Base-by-base conservation (phyloP, 2,888 invertebrate genomes). In the Lomographa bimaculata region DNA sequence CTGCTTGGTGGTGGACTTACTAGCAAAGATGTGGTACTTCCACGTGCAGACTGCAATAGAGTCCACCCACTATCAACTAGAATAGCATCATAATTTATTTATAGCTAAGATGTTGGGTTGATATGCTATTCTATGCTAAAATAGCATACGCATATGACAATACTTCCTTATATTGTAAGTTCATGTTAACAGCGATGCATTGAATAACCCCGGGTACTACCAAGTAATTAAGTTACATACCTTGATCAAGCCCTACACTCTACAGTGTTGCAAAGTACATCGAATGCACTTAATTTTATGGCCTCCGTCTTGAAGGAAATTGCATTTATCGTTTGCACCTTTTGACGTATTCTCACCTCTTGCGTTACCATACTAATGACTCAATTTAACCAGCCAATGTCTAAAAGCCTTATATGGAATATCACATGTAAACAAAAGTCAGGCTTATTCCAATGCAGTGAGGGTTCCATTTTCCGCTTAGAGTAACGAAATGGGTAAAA, bases 291-390 rank as follows among this genome's bases (percentile, higher is more conserved):
- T 30, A 19, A 27, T 3, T 64, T 66, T 64, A 71, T 68, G 61
- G 69, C 66, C 63, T 52, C 55, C 62, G 60, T 68, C 64, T 66
- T 53, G 47, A 56, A 65, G 71, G 67, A 78, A 79, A 79, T 79
- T 77, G 73, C 72, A 76, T 79, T 80, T 74, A 78, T 79, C 68
- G 72, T 64, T 57, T 67, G 69, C 70, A 71, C 73, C 72, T 79
- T 78, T 71, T 73, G 71, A 76, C 66, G 72, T 65, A 77, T 76
- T 73, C 71, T 68, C 78, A 73, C 76, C 71, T 77, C 72, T 72
- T 63, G 57, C 64, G 71, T 73, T 73, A 64, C 74, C 64, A 59
- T 64, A 60, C 74, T 81, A 80, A 81, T 79, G 74, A 80, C 74
- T 81, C 74, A 80, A 81, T 82, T 83, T 66, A 68, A 62, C 58